phyloP scores from a whole-genome alignment of 1,140 invertebrate species.

The Nasonia giraulti region DNA sequence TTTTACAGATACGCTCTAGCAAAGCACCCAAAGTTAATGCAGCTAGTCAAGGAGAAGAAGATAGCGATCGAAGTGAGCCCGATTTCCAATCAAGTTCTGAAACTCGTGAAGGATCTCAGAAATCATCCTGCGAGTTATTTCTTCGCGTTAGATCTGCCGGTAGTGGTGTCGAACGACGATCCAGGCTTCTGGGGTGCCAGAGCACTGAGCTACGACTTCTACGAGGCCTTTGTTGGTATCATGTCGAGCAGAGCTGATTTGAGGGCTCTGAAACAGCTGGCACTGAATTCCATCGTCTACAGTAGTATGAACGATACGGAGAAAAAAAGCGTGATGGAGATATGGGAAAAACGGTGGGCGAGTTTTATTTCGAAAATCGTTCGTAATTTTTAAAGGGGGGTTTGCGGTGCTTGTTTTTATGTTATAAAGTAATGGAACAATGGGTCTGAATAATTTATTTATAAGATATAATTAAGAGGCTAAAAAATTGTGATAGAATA shows the following conservation, averaged over 20 bases:
- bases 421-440: no score
- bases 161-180: slow-evolving; percentile 85
- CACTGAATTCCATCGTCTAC: slow-evolving; percentile 85
- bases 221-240: slow-evolving; percentile 87
- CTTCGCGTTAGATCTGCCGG: slow-evolving; percentile 77
- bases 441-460: no score
- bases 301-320: slow-evolving; percentile 66
- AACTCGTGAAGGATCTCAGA: slow-evolving; percentile 82
- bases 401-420: no score
- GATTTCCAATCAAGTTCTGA: slow-evolving; percentile 86
- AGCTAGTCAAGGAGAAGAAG: slow-evolving; percentile 77
- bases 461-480: no score
- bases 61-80: slow-evolving; percentile 90
- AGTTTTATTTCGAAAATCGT: not conserved
- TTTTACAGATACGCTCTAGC: slow-evolving; percentile 79
- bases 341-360: slow-evolving; percentile 28
- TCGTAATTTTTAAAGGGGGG: not conserved
- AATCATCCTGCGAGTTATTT: slow-evolving; percentile 86
- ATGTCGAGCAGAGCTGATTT: slow-evolving; percentile 82
- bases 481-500: no score
- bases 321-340: slow-evolving; percentile 49
- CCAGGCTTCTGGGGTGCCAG: slow-evolving; percentile 86
- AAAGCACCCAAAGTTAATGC: slow-evolving; percentile 83
- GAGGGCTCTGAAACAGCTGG: slow-evolving; percentile 84
- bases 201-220: slow-evolving; percentile 87